Base-by-base conservation (phyloP, 2,113 vertebrate species). In the Chionis minor region DNA sequence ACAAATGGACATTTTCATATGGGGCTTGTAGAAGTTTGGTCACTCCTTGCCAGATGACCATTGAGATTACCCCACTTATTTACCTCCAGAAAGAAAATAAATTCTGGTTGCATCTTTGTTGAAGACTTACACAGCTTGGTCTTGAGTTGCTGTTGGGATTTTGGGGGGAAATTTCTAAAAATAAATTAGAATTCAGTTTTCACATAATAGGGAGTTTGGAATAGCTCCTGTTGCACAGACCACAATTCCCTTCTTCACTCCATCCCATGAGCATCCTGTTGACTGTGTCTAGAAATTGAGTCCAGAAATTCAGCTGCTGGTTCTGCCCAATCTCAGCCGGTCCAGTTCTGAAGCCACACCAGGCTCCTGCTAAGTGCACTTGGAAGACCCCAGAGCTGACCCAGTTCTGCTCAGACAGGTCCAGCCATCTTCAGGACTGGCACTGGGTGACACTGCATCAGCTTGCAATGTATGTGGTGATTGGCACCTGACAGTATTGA, bases 351-450 rank as follows among this genome's bases (percentile, higher is more conserved):
- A 28, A 92, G 45, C 23, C 81, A 33, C 40, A 75, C 7, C 26
- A 75, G 55, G 42, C 14, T 67, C 32, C 26, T 72, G 12, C n/a
- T 42, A 71, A 88, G 22, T 6, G 7, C 23, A 8, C 20, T 56
- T 38, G 65, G 59, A 81, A 85, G 81, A 47, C 21, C 33, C 2
- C 44, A 56, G 30, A 27, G 51, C 35, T 82, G 71, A 7, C 56
- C 55, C 27, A 86, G 24, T 38, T 14, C 2, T 15, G 6, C 21
- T 63, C 28, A 30, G 58, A 55, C 33, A 28, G 0, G 0, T 51
- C 33, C 70, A 94, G 10, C 14, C 38, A 7, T 67, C 55, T n/a
- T 81, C 63, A 58, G 63, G 61, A 16, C 27, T 8, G 22, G 26
- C n/a, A n/a, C 28, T 0, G 1, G 26, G 52, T 67, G 52, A 18